phyloP scores from a whole-genome alignment of 2,888 invertebrate species.

The Octonoba sinensis region DNA sequence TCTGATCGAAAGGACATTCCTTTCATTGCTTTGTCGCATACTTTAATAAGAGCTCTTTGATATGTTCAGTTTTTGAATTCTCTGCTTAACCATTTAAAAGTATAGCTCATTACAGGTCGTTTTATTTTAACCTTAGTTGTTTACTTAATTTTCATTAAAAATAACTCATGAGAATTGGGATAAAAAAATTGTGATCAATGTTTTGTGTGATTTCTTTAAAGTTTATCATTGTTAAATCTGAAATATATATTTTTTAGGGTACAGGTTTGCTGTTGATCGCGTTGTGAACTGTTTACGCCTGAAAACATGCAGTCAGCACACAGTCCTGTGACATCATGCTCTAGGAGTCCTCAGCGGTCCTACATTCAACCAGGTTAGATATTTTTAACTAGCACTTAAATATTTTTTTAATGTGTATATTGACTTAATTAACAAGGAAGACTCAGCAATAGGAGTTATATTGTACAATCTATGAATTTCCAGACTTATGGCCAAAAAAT shows the following conservation, averaged over 20 bases:
- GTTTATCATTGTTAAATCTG: not conserved
- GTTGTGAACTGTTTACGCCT: not conserved
- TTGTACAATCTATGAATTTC: too few species aligned
- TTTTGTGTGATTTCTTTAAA: too few species aligned
- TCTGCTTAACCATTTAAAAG: not conserved
- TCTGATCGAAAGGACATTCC: conserved; percentile 20
- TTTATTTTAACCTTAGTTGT: too few species aligned
- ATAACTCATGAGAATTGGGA: too few species aligned
- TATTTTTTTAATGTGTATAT: too few species aligned
- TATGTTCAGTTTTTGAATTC: too few species aligned
- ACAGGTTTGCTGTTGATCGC: not conserved
- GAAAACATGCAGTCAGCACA: conserved; percentile 48
- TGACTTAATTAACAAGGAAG: too few species aligned
- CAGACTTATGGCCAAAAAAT: too few species aligned
- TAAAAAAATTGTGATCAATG: too few species aligned
- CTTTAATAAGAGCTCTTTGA: not conserved
- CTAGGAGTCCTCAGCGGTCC: conserved; percentile 36
- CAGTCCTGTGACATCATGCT: conserved; percentile 24
- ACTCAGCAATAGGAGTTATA: too few species aligned
- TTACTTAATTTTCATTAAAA: too few species aligned
- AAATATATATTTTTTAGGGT: not conserved
- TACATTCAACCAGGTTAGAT: conserved; percentile 45
- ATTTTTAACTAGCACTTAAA: not conserved
- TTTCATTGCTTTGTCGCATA: not conserved
- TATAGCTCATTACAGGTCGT: too few species aligned